These are phyloP conservation scores for Salvator merianae DNA, from an alignment of 2,113 vertebrate genomes.

Conservation along the genomic window DNA sequence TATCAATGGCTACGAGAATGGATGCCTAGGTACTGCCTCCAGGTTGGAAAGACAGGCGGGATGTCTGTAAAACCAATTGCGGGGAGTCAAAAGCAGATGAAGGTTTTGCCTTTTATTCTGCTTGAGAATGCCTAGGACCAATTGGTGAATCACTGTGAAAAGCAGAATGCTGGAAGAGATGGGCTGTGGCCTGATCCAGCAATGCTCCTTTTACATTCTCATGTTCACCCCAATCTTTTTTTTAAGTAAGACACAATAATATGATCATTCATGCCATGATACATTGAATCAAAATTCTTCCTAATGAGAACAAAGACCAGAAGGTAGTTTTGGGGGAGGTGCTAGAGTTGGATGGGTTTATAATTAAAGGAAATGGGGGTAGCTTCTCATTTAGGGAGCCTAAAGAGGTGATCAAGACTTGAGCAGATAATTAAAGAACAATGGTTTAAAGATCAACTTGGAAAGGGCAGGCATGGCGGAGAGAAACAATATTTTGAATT, in stretches of 20 bases:
- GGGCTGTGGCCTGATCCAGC: too few species aligned
- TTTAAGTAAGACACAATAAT: not conserved
- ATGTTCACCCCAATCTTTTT: not conserved
- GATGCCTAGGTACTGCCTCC: too few species aligned
- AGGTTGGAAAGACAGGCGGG: too few species aligned
- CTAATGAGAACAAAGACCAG: not conserved
- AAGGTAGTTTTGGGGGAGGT: not conserved
- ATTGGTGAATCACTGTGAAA: too few species aligned
- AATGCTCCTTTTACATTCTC: not conserved
- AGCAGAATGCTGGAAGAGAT: too few species aligned
- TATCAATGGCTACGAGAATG: too few species aligned
- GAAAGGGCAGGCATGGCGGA: constrained; percentile 16
- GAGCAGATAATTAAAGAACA: constrained; percentile 33
- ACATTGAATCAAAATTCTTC: not conserved
- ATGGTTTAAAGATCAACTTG: constrained; percentile 47
- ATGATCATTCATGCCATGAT: not conserved
- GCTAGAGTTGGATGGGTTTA: not conserved
- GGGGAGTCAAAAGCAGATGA: too few species aligned
- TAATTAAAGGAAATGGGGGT: not conserved
- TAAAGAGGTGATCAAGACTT: constrained; percentile 29
- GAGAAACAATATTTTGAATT: constrained; percentile 35
- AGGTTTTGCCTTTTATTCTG: too few species aligned
- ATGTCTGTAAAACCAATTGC: too few species aligned
- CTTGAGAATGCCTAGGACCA: too few species aligned
- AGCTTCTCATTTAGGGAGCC: constrained; percentile 22